A percentile compares a stretch with the other conserved stretches of the same genome.
These are phyloP conservation scores for Heliconius congener DNA, from an alignment of 1,140 invertebrate species.

Conservation along the genomic window DNA sequence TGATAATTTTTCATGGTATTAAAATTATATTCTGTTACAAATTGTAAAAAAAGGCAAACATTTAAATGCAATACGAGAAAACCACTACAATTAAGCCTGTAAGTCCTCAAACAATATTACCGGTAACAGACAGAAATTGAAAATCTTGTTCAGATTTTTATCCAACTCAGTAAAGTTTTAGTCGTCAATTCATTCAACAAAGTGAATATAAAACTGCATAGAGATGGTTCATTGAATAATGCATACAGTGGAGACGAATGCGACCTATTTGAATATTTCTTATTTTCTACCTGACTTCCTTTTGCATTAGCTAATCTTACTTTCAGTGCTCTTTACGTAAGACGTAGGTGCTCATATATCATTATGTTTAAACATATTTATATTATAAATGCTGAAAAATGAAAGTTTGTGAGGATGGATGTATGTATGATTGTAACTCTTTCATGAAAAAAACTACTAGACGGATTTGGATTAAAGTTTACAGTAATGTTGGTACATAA, in stretches of 20 bases:
- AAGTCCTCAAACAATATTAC: slow-evolving; percentile 7
- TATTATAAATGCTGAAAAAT: too few species aligned
- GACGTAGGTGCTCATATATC: neutral
- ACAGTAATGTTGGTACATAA: too few species aligned
- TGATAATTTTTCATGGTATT: too few species aligned
- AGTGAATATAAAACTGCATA: slow-evolving; percentile 19
- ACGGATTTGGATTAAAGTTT: too few species aligned
- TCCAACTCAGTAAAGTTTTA: neutral
- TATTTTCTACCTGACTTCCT: slow-evolving; percentile 13
- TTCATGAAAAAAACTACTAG: too few species aligned
- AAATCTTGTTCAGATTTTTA: neutral
- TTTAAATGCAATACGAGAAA: neutral
- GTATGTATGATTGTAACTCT: too few species aligned
- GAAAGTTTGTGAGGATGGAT: too few species aligned
- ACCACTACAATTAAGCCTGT: neutral
- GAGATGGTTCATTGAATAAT: slow-evolving; percentile 21
- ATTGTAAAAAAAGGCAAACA: neutral
- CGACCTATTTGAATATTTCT: slow-evolving; percentile 23
- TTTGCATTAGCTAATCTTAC: slow-evolving; percentile 3
- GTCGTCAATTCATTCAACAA: slow-evolving; percentile 10
- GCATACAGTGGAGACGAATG: slow-evolving; percentile 14
- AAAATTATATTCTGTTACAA: too few species aligned
- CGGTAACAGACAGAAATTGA: neutral
- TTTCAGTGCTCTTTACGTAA: neutral
- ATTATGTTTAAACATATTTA: too few species aligned